Percentiles rank a stretch among this genome's conserved stretches.
Conservation (phyloP, 1,140 invertebrate species). For the Drosophila pachea region DNA sequence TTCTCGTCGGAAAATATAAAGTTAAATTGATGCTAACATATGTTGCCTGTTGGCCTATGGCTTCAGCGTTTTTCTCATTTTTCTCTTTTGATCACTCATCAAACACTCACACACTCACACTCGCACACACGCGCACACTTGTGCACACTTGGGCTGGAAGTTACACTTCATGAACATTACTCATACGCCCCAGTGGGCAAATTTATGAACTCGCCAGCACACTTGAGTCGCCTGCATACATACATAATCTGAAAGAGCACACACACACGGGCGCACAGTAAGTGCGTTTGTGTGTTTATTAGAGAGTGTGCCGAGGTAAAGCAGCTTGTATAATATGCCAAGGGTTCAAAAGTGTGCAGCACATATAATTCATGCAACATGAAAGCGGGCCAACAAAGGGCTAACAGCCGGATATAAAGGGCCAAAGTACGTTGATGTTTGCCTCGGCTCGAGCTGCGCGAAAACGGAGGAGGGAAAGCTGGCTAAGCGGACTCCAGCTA, state of each 20-base stretch:
- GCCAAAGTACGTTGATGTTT: not conserved
- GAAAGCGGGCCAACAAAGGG: slow-evolving; percentile 53
- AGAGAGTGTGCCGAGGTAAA: slow-evolving; percentile 58
- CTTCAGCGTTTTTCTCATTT: slow-evolving; percentile 40
- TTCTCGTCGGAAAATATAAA: slow-evolving; percentile 28
- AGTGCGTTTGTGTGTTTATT: slow-evolving; percentile 74
- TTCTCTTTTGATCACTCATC: slow-evolving; percentile 44
- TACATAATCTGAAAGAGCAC: slow-evolving; percentile 51
- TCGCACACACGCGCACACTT: slow-evolving; percentile 18
- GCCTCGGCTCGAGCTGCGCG: too few relatives aligned
- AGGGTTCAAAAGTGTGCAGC: slow-evolving; percentile 72
- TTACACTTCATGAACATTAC: slow-evolving; percentile 69
- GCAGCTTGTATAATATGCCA: slow-evolving; percentile 76
- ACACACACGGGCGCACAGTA: slow-evolving; percentile 44
- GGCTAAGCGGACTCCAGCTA: slow-evolving; percentile 35
- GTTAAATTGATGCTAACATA: slow-evolving; percentile 66
- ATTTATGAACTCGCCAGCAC: slow-evolving; percentile 71
- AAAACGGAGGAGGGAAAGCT: slow-evolving; percentile 1
- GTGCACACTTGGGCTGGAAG: slow-evolving; percentile 21
- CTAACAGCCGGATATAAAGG: slow-evolving; percentile 10
- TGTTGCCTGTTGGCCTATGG: slow-evolving; percentile 64
- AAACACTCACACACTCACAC: slow-evolving; percentile 20
- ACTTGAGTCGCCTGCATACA: slow-evolving; percentile 68
- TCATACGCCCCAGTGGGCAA: slow-evolving; percentile 76
- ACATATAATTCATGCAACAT: slow-evolving; percentile 68